Evolutionary conservation across 2,797 vertebrate species (phyloP), one percentile per base, ranked within the genome.

Genomic region (Aulostomus chinensis): DNA sequence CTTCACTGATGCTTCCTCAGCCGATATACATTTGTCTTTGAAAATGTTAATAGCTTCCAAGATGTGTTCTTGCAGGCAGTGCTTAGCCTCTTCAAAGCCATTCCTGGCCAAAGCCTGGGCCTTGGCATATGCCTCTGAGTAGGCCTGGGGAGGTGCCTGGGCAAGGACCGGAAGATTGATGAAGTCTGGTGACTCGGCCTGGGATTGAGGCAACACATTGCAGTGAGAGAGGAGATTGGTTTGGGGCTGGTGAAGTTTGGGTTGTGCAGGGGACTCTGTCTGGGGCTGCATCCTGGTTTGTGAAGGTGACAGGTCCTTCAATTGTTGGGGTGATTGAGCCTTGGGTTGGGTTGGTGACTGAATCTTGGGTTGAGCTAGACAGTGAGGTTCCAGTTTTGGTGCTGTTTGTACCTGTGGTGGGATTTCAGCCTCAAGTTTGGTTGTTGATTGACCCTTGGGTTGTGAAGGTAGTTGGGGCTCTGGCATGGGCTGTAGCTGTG

Each of bases 41-140:
- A 97, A 86, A 30, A 94, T 63, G 14, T 78, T 85, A 36, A 94
- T 81, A 11, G 92, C 91, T 61, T 91, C 92, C 1, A 63, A 70
- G 76, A 99, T 88, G 39, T 92, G 93, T 0, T 89, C 87, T 69
- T 96, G 93, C 1, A 97, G 88, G 15, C 92, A 92, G 63, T 90
- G 90, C 64, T 94, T 93, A 7, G 92, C 91, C 48, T 93, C 92
- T 58, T 96, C 93, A 75, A 96, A 93, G 25, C 85, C 86, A 20
- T 80, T 84, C 68, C 87, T 90, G 34, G 90, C 83, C 33, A 94
- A 88, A 10, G 86, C 86, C 46, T 92, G 88, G 14, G 89, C 91
- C 55, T 90, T 88, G 15, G 53, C 2, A 8, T 88, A 36, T 60
- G 89, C 90, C 48, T 92, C 91, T 2, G 90, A 87, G 66, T 88